Evolutionary conservation across 2,888 invertebrate genomes (phyloP).

Genomic region (Chirona hameri): DNA sequence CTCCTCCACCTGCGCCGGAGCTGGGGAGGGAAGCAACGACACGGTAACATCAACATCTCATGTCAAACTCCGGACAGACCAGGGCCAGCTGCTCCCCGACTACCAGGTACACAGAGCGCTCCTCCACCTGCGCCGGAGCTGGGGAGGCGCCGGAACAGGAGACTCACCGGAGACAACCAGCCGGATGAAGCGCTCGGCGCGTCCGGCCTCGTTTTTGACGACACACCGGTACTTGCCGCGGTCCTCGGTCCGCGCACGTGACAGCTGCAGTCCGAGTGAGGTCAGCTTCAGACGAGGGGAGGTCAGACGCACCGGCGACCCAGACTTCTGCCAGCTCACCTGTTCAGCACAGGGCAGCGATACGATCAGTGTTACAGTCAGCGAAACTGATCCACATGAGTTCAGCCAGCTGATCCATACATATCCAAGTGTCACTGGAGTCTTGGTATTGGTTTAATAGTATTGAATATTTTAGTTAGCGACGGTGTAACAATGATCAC

Average conservation of each 20-base stretch:
- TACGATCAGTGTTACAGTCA: too few relatives aligned
- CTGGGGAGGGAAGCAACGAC: not conserved
- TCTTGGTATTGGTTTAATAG: too few relatives aligned
- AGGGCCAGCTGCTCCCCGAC: not conserved
- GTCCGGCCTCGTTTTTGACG: not conserved
- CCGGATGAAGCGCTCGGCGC: not conserved
- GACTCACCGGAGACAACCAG: conserved; percentile 9
- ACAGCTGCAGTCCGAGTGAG: not conserved
- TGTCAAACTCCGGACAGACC: not conserved
- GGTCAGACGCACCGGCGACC: not conserved
- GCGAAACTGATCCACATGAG: too few relatives aligned
- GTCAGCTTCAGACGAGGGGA: not conserved
- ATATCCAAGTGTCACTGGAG: too few relatives aligned
- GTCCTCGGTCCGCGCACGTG: not conserved
- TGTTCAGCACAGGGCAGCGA: not conserved
- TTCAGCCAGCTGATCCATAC: too few relatives aligned
- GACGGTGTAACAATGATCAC: too few relatives aligned
- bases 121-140: not conserved
- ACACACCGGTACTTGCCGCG: conserved; percentile 23
- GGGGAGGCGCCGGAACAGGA: too few relatives aligned
- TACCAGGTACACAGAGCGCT: not conserved
- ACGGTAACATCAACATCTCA: too few relatives aligned
- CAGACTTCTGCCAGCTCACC: not conserved
- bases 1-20: not conserved
- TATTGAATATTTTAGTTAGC: too few relatives aligned